These are phyloP conservation scores for Enteromius afrohamiltoni DNA, from an alignment of 2,797 vertebrate species.

Conservation along the genomic window DNA sequence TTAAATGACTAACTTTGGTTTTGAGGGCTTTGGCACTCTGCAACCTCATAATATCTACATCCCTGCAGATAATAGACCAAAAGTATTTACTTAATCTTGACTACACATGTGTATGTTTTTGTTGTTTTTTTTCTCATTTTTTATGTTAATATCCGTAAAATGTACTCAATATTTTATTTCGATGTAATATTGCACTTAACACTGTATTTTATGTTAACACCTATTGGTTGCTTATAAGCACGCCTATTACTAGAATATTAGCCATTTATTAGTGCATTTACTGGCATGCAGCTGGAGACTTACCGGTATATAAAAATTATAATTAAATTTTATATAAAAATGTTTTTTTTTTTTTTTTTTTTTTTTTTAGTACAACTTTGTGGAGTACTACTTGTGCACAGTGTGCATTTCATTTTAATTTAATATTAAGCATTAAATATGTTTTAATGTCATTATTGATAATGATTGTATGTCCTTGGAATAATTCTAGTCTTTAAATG, in stretches of 20 bases:
- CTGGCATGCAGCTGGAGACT: too few species aligned
- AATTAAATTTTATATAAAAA: too few species aligned
- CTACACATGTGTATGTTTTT: slow-evolving; percentile 76
- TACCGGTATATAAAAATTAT: too few species aligned
- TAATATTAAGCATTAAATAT: neutral
- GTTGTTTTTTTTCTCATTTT: neutral
- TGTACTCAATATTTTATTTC: neutral
- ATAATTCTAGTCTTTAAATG: neutral
- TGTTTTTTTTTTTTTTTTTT: too few species aligned
- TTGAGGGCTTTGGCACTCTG: slow-evolving; percentile 53
- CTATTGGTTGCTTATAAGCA: too few species aligned
- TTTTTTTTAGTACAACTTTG: too few species aligned
- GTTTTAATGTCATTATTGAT: neutral
- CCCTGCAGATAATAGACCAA: slow-evolving; percentile 82
- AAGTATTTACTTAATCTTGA: slow-evolving; percentile 85
- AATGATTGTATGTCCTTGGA: neutral
- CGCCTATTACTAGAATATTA: too few species aligned
- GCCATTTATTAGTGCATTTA: too few species aligned
- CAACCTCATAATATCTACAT: slow-evolving; percentile 70
- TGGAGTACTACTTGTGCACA: neutral
- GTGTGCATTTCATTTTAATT: neutral
- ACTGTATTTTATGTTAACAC: too few species aligned
- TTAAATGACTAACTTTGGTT: slow-evolving; percentile 53
- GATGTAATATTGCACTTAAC: neutral
- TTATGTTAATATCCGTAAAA: neutral